These are phyloP conservation scores for Heliconius himera DNA, from an alignment of 1,140 invertebrate genomes.

Conservation along the genomic window DNA sequence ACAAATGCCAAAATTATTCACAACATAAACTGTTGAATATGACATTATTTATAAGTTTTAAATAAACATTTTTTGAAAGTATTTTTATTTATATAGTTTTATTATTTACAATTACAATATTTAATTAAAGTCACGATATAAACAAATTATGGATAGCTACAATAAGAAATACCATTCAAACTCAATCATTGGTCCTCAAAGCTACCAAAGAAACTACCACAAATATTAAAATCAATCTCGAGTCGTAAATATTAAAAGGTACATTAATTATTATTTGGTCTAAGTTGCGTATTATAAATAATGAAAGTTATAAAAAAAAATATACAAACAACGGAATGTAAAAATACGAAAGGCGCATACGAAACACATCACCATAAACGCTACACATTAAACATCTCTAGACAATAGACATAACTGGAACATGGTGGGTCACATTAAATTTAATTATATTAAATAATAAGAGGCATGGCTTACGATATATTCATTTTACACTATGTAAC, in stretches of 20 bases:
- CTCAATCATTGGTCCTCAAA: slow-evolving; percentile 76
- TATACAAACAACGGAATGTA: slow-evolving; percentile 80
- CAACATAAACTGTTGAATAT: slow-evolving; percentile 40
- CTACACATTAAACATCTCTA: slow-evolving; percentile 75
- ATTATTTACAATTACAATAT: slow-evolving; percentile 78
- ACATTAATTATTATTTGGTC: slow-evolving; percentile 82
- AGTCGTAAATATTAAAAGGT: slow-evolving; percentile 77
- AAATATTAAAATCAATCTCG: slow-evolving; percentile 57
- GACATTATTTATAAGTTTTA: slow-evolving; percentile 43
- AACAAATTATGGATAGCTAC: slow-evolving; percentile 73
- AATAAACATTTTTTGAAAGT: slow-evolving; percentile 62
- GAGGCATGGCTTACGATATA: slow-evolving; percentile 65
- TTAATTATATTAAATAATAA: slow-evolving; percentile 65
- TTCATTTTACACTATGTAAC: slow-evolving; percentile 77
- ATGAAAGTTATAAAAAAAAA: slow-evolving; percentile 71
- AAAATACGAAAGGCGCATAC: slow-evolving; percentile 70
- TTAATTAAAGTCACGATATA: slow-evolving; percentile 73
- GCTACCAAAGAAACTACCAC: slow-evolving; percentile 73
- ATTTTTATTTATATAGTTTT: slow-evolving; percentile 75
- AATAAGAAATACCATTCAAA: slow-evolving; percentile 71
- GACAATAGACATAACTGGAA: slow-evolving; percentile 69
- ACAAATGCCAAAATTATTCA: slow-evolving; percentile 41
- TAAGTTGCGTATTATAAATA: slow-evolving; percentile 81
- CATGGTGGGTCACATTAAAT: slow-evolving; percentile 77
- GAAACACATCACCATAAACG: slow-evolving; percentile 62